phyloP scores from a whole-genome alignment of 1,140 invertebrate species.

The Cherax destructor region DNA sequence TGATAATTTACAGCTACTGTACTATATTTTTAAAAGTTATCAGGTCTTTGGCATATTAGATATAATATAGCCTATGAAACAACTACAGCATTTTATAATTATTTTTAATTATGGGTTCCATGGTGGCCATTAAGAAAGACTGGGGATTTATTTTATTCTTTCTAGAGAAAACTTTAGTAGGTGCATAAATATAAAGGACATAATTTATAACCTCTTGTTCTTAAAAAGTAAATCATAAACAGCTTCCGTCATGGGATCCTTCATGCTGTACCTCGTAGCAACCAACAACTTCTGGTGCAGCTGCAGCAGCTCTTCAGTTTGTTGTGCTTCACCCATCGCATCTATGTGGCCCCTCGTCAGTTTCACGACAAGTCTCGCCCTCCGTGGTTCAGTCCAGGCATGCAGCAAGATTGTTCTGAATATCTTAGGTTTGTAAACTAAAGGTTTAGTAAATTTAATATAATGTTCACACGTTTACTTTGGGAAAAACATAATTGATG shows the following conservation, averaged over 20 bases:
- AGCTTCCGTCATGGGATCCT: constrained; percentile 82
- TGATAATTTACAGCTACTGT: no score
- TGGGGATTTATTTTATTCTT: no score
- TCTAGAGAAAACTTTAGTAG: neutral
- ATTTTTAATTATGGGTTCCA: no score
- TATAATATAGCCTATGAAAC: no score
- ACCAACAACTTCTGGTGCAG: constrained; percentile 79
- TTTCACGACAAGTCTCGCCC: constrained; percentile 83
- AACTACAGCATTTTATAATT: no score
- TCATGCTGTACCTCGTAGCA: constrained; percentile 75
- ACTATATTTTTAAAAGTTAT: no score
- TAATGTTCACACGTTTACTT: no score
- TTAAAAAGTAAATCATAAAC: neutral
- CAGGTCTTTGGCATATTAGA: no score
- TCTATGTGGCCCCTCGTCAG: constrained; percentile 79
- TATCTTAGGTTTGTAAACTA: constrained; percentile 81
- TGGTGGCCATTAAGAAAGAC: no score
- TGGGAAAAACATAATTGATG: no score
- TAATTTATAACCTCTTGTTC: neutral
- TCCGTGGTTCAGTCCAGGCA: constrained; percentile 84
- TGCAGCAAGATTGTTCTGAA: constrained; percentile 92
- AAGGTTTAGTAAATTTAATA: neutral
- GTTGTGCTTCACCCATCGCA: constrained; percentile 74
- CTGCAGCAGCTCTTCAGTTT: constrained; percentile 86
- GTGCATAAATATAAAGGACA: neutral